Conservation (phyloP, 2,888 invertebrate genomes). For the Ceriagrion tenellum region DNA sequence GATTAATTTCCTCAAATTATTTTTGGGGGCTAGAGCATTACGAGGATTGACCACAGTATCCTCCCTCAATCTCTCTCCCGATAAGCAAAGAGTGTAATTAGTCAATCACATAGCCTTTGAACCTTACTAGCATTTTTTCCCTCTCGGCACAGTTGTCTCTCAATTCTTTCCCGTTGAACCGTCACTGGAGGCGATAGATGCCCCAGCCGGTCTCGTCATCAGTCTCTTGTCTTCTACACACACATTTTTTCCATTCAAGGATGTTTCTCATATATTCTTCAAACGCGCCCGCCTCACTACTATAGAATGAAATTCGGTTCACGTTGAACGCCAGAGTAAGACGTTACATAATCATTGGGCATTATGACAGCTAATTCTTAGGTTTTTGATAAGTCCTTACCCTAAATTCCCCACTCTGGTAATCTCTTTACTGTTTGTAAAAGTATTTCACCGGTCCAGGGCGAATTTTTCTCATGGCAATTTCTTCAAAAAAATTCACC, state of each 20-base stretch:
- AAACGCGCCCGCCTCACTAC: not conserved
- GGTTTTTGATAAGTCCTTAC: too few relatives aligned
- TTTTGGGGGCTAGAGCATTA: not conserved
- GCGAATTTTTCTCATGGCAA: too few relatives aligned
- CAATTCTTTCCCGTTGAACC: not conserved
- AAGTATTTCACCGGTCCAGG: too few relatives aligned
- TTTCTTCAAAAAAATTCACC: too few relatives aligned
- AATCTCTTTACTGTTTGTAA: too few relatives aligned
- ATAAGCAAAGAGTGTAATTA: not conserved
- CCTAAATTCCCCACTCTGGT: too few relatives aligned
- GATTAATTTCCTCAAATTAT: not conserved
- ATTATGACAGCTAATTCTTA: too few relatives aligned
- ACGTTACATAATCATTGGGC: too few relatives aligned
- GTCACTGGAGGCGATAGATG: not conserved
- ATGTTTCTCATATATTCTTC: not conserved
- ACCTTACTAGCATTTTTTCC: not conserved
- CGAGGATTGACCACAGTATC: not conserved
- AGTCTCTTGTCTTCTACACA: not conserved
- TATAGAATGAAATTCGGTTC: too few relatives aligned
- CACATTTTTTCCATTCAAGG: not conserved
- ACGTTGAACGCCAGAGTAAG: too few relatives aligned
- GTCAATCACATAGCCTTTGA: not conserved
- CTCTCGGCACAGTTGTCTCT: not conserved
- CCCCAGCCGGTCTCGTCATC: not conserved
- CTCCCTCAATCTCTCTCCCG: not conserved